Conservation (phyloP, 2,888 invertebrate species). For the Bellardia pandia region DNA sequence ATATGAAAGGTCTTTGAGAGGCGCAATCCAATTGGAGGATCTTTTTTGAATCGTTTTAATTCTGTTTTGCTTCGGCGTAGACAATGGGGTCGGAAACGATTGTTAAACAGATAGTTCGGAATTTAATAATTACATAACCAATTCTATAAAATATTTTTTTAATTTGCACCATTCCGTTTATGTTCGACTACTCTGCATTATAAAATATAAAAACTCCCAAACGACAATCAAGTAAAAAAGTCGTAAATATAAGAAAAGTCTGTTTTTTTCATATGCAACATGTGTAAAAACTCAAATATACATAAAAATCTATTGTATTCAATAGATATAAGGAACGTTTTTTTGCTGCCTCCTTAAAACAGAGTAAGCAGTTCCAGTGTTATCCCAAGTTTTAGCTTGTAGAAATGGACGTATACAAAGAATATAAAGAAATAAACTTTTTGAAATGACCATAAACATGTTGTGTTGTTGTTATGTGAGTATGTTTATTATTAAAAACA, state of each 20-base stretch:
- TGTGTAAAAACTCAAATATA: slow-evolving; percentile 48
- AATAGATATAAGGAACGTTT: slow-evolving; percentile 40
- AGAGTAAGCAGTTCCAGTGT: slow-evolving; percentile 24
- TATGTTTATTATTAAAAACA: slow-evolving; percentile 77
- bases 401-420: slow-evolving; percentile 40
- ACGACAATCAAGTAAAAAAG: slow-evolving; percentile 57
- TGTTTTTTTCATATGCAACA: slow-evolving; percentile 61
- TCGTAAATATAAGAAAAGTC: slow-evolving; percentile 76
- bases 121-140: too few species aligned
- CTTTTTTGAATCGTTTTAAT: too few species aligned
- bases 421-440: slow-evolving; percentile 64
- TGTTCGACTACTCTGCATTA: slow-evolving; percentile 2
- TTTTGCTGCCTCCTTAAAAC: not conserved
- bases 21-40: too few species aligned
- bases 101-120: too few species aligned
- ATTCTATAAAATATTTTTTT: too few species aligned
- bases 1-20: too few species aligned
- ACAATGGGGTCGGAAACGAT: too few species aligned
- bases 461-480: slow-evolving; percentile 72
- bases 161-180: not conserved
- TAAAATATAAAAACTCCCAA: slow-evolving; percentile 5
- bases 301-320: slow-evolving; percentile 50
- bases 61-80: too few species aligned
- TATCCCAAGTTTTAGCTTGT: not conserved
- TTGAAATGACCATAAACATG: slow-evolving; percentile 69